Conservation (phyloP, 2,113 vertebrate genomes). For the Cygnus buccinator region DNA sequence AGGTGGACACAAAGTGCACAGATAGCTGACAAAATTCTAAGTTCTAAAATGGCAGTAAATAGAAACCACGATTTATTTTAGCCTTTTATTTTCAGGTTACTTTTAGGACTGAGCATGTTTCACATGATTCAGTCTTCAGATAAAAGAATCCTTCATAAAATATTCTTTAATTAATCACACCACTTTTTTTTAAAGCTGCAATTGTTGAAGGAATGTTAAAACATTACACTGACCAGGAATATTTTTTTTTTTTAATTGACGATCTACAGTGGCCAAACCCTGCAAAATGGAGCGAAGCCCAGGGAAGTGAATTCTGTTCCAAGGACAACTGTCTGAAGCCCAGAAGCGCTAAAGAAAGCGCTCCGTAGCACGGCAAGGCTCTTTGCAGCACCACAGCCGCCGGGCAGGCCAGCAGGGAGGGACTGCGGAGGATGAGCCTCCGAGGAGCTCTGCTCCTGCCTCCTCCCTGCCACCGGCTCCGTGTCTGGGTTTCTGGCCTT, state of each 20-base stretch:
- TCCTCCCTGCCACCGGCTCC: background rate
- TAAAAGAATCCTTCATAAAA: background rate
- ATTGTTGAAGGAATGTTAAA: background rate
- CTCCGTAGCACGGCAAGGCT: background rate
- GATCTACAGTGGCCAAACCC: background rate
- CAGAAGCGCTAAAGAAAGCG: background rate
- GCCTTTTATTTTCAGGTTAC: background rate
- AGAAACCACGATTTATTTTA: background rate
- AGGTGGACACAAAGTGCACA: background rate
- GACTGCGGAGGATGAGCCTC: rapidly evolving
- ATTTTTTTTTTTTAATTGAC: background rate
- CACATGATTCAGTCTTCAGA: rapidly evolving
- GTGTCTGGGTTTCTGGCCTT: rapidly evolving
- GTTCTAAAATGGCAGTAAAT: background rate
- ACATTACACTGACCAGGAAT: background rate
- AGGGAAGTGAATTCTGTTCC: background rate
- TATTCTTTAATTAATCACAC: background rate
- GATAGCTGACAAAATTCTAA: background rate
- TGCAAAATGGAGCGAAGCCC: constrained; percentile 6
- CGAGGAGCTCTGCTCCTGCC: background rate
- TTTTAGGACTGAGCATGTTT: background rate
- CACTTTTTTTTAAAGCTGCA: background rate
- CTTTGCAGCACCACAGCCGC: background rate
- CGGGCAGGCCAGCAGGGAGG: rapidly evolving
- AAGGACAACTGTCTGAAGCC: constrained; percentile 37